These are phyloP conservation scores for Tretioscincus oriximinensis DNA, from an alignment of 2,113 vertebrate species.

Conservation along the genomic window DNA sequence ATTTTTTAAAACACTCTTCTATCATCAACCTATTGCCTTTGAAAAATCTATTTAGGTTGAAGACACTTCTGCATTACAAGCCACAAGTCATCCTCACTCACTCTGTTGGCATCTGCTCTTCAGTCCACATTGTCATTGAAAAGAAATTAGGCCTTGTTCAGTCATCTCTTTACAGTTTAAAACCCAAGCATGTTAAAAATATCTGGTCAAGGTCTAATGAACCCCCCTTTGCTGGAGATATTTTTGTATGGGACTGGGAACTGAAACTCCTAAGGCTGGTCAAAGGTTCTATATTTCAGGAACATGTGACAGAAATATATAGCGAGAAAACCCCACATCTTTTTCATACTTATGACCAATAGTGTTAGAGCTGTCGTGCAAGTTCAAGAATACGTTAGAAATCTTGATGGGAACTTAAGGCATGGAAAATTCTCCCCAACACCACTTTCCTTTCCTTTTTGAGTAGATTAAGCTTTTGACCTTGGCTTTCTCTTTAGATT, in stretches of 20 bases:
- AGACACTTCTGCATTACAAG: background rate
- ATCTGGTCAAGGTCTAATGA: constrained; percentile 56
- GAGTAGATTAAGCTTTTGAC: too few relatives aligned
- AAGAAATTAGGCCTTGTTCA: background rate
- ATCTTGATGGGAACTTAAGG: background rate
- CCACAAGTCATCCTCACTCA: background rate
- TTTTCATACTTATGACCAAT: background rate
- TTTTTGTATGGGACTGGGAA: constrained; percentile 49
- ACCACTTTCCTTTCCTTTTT: background rate
- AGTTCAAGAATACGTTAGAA: background rate
- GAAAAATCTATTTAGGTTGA: background rate
- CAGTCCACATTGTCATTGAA: constrained; percentile 30
- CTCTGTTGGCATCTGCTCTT: constrained; percentile 20
- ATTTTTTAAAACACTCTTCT: too few relatives aligned
- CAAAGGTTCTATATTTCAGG: background rate
- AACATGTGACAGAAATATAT: background rate
- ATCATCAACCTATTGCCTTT: background rate
- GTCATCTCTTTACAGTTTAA: constrained; percentile 8
- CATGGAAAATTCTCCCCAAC: background rate
- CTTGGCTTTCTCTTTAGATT: too few relatives aligned
- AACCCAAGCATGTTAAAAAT: constrained; percentile 44
- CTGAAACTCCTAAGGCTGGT: constrained; percentile 35
- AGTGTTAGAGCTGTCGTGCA: background rate
- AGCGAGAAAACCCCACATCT: background rate
- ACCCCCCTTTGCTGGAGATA: background rate